Base-by-base conservation (phyloP, 2,113 vertebrate genomes). In the Grammomys dolichurus region DNA sequence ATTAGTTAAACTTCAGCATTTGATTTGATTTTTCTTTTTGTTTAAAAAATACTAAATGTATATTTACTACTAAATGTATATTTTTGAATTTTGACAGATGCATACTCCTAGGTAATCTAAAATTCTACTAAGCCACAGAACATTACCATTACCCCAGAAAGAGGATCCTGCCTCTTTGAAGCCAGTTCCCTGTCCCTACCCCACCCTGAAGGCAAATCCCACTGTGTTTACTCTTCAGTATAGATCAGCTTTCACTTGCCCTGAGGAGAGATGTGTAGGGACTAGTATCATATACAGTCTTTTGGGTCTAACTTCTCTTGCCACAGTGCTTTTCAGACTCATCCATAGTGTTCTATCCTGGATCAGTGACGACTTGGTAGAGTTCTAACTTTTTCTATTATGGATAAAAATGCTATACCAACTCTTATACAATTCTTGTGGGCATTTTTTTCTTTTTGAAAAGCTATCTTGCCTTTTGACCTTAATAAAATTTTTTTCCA, bases 401-500 rank as follows among this genome's bases (percentile, higher is more conserved):
- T 91, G 31, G 96, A 91, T 91, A 87, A 89, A 91, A 28, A 91
- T 96, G 4, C 40, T 87, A 22, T 91, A 56, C 93, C 46, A 33
- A 93, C 94, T 89, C 72, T 96, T 85, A 12, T 72, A 51, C 17
- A 84, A 24, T 87, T 92, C n/a, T 70, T 76, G 1, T 85, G 12
- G n/a, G 56, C 11, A n/a, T 92, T 85, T 43, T 26, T 89, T 11
- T 36, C 40, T 95, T 95, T 84, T 86, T 84, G 19, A 67, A 28
- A 80, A 93, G 69, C 31, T 89, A 3, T 85, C 54, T 56, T 93
- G 24, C 48, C 89, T 89, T 96, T 88, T 96, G 28, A 96, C 33
- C 24, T 88, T 85, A 28, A 14, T 86, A 43, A 67, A 28, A 14
- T 78, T 97, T 22, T 67, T 96, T 96, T 98, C 7, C 82, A 99